Evolutionary conservation across 2,113 vertebrate species (phyloP).

Genomic region (Menura novaehollandiae): DNA sequence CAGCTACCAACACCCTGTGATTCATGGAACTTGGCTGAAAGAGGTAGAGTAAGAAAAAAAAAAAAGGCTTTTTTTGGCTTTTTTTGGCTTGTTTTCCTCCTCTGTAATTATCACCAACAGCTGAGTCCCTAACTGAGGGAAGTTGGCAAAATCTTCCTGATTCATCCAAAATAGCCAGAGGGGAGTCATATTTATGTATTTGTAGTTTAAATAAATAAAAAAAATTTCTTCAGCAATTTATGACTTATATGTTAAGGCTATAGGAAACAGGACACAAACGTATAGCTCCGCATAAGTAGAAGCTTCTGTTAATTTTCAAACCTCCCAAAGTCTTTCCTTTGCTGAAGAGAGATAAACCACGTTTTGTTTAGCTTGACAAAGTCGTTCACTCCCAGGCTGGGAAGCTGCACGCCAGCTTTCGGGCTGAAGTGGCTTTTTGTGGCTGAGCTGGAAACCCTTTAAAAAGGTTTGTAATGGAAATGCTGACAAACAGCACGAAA

Average conservation of each 20-base stretch:
- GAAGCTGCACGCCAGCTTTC: slow-evolving; percentile 30
- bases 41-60: not conserved
- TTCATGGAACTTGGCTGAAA: not conserved
- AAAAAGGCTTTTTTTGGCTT: rapidly evolving
- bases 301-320: not conserved
- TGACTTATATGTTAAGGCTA: not conserved
- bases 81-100: not conserved
- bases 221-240: not conserved
- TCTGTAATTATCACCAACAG: not conserved
- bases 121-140: not conserved
- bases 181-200: not conserved
- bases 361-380: slow-evolving; percentile 64
- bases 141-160: not conserved
- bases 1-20: not conserved
- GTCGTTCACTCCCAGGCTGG: not conserved
- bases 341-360: slow-evolving; percentile 49
- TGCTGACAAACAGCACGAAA: slow-evolving; percentile 51
- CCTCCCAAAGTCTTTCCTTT: not conserved
- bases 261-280: not conserved
- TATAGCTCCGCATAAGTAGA: not conserved
- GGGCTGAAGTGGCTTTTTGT: slow-evolving; percentile 61
- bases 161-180: not conserved
- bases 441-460: slow-evolving; percentile 58
- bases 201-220: not conserved
- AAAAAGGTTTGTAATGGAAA: slow-evolving; percentile 64